Evolutionary conservation across 2,797 vertebrate genomes (phyloP).

Genomic region (Danio jaintianensis): DNA sequence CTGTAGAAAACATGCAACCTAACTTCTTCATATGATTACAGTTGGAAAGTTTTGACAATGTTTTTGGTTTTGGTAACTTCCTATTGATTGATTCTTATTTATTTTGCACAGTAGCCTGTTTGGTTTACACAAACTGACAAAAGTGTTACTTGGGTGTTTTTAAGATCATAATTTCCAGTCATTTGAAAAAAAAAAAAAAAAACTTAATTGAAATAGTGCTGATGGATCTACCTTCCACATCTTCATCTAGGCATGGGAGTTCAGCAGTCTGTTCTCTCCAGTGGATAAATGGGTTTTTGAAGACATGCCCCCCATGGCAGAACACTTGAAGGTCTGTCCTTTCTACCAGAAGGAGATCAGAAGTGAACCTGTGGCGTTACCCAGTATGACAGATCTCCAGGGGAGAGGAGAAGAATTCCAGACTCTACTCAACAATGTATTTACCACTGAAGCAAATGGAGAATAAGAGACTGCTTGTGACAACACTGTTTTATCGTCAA

Average conservation of each 20-base stretch:
- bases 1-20: no score
- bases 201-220: not conserved
- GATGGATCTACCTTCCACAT: not conserved
- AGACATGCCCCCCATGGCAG: conserved; percentile 79
- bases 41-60: no score
- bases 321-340: conserved; percentile 89
- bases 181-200: no score
- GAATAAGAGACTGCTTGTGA: not conserved
- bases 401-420: conserved; percentile 61
- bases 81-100: no score
- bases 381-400: conserved; percentile 71
- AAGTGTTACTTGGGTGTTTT: no score
- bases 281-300: conserved; percentile 85
- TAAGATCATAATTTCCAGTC: no score
- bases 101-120: no score
- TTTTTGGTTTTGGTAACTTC: no score
- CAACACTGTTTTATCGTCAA: no score
- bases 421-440: conserved; percentile 70
- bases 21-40: no score
- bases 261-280: conserved; percentile 89
- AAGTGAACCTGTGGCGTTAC: conserved; percentile 81
- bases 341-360: conserved; percentile 82
- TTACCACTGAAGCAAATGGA: not conserved
- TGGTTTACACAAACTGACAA: no score
- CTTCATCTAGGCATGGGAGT: conserved; percentile 87